Evolutionary conservation across 2,797 vertebrate species (phyloP), one percentile per base, ranked within the genome.

Genomic region (Tokudaia muenninki): DNA sequence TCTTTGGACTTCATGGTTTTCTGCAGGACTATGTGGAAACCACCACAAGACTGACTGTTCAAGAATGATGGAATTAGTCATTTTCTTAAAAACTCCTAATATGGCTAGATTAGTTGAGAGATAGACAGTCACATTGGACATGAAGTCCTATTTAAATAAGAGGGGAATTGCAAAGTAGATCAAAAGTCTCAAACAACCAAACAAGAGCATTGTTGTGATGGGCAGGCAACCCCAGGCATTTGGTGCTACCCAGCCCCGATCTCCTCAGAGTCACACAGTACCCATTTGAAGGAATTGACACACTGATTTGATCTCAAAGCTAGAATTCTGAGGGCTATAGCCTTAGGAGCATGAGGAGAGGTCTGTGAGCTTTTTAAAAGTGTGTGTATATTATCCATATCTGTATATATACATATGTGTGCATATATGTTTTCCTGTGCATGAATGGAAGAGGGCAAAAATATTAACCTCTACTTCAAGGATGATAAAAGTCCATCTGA

Each of bases 1-100:
- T 95, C 21, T 81, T 88, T 41, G 57, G 17, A 17, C n/a, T 96
- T 94, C 75, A 47, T 24, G 37, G 44, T 65, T 72, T 94, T 89
- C 82, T 89, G 12, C 8, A 67, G 37, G 57, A 80, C 94, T 95
- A 12, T 95, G 95, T 95, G 89, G 91, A 96, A 97, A 93, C 24
- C 44, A 87, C 57, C 34, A 21, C 37, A 91, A 52, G 55, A 82
- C 0, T 95, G 88, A 88, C 59, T 79, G 87, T 63, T 89, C 55
- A 79, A 70, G 92, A 92, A 91, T 75, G 72, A 91, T 63, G 19
- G 47, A 70, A 92, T 97, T 83, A 90, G 92, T 95, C 92, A 95
- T 74, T 87, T 94, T 91, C 47, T 34, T 41, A 65, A 77, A 94
- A 92, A 24, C 31, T 86, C 80, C 77, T 92, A 74, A 92, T 82